phyloP scores from a whole-genome alignment of 2,113 vertebrate genomes.

The Ellobius talpinus region DNA sequence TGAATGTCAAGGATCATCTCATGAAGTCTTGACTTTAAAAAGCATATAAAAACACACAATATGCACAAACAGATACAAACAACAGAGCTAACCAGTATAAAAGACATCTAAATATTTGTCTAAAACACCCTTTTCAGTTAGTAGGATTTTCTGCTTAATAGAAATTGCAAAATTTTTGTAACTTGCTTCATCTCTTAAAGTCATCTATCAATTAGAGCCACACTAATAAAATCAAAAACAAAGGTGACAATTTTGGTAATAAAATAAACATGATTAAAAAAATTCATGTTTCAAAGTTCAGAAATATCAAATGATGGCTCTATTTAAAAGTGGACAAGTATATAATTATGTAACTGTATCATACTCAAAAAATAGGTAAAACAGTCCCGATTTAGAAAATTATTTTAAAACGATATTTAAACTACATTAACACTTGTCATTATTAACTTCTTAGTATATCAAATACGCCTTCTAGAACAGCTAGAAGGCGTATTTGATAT shows the following conservation, averaged over 20 bases:
- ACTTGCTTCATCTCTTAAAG: neutral
- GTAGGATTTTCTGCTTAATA: constrained; percentile 12
- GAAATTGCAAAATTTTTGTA: neutral
- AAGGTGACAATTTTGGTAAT: neutral
- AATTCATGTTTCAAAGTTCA: constrained; percentile 49
- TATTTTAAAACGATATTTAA: constrained; percentile 23
- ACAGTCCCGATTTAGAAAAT: neutral
- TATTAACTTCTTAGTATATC: constrained; percentile 31
- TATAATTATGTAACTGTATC: neutral
- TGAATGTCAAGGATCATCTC: neutral
- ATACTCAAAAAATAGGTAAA: constrained; percentile 33
- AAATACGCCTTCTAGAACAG: neutral
- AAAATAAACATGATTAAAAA: constrained; percentile 1
- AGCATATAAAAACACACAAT: neutral
- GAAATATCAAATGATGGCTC: constrained; percentile 13
- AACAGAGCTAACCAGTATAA: neutral
- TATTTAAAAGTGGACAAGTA: constrained; percentile 38
- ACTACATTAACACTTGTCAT: constrained; percentile 1
- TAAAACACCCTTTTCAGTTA: constrained; percentile 29
- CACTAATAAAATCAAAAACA: constrained; percentile 43
- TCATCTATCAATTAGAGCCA: neutral
- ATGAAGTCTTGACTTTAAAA: constrained; percentile 18
- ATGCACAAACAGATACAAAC: neutral
- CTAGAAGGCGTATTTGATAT: no score
- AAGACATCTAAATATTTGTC: neutral